Conservation (phyloP, 1,140 invertebrate genomes). For the Trachelipus rathkii region DNA sequence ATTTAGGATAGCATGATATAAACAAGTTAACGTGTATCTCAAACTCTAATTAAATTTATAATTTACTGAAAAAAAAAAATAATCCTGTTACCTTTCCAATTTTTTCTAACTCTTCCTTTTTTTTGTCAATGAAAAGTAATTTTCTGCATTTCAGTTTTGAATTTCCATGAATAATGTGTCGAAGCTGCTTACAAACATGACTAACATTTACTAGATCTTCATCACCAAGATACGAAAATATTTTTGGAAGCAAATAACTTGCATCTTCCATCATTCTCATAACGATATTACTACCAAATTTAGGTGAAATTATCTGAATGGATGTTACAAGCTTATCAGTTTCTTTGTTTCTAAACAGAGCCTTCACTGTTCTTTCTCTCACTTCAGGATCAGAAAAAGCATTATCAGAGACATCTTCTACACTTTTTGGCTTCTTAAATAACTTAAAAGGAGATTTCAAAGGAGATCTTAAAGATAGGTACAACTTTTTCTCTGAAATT, state of each 20-base stretch:
- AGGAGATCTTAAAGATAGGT: neutral
- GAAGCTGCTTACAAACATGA: neutral
- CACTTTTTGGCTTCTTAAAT: neutral
- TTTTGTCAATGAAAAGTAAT: neutral
- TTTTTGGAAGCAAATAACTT: neutral
- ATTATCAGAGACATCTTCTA: neutral
- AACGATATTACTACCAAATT: neutral
- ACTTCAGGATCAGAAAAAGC: neutral
- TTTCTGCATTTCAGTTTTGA: neutral
- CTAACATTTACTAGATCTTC: constrained; percentile 8
- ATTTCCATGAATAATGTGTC: neutral
- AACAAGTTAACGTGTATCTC: too few relatives aligned
- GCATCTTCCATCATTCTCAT: neutral
- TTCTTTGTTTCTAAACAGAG: neutral
- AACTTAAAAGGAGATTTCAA: neutral
- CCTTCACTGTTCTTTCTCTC: neutral
- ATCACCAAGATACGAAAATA: neutral
- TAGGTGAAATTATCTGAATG: neutral
- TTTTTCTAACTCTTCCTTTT: neutral
- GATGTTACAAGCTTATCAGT: neutral
- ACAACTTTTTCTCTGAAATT: neutral
- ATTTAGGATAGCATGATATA: too few relatives aligned
- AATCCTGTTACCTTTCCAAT: neutral
- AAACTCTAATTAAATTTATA: neutral
- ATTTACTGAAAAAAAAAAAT: neutral